Conservation (phyloP, 1,140 invertebrate genomes). For the Palaemon carinicauda region DNA sequence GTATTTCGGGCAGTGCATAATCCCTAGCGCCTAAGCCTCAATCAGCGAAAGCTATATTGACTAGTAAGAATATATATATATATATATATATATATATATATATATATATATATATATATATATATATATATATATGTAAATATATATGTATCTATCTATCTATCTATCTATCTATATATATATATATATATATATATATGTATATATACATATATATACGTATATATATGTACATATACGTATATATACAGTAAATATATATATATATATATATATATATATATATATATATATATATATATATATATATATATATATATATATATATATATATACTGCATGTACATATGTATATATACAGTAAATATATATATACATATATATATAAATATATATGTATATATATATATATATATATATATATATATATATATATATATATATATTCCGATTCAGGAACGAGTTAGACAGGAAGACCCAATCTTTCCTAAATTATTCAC, state of each 20-base stretch:
- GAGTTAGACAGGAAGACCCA: no score
- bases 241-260: neutral
- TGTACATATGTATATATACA: neutral
- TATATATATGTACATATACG: neutral
- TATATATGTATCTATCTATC: neutral
- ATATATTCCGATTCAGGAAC: neutral
- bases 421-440: neutral
- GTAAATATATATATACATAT: neutral
- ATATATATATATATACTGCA: constrained; percentile 1
- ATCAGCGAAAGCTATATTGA: neutral
- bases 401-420: neutral
- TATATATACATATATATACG: neutral
- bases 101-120: neutral
- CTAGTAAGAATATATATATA: neutral
- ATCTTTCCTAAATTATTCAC: no score
- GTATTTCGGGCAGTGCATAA: no score
- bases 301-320: neutral
- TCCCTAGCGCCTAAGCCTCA: no score
- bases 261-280: neutral
- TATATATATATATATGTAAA: neutral
- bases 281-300: neutral
- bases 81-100: neutral
- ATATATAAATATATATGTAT: neutral
- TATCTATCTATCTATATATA: neutral
- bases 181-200: neutral